Percentiles rank a stretch among this genome's conserved stretches.
These are phyloP conservation scores for Himalopsyche kuldschensis DNA, from an alignment of 2,888 invertebrate genomes.

Conservation along the genomic window DNA sequence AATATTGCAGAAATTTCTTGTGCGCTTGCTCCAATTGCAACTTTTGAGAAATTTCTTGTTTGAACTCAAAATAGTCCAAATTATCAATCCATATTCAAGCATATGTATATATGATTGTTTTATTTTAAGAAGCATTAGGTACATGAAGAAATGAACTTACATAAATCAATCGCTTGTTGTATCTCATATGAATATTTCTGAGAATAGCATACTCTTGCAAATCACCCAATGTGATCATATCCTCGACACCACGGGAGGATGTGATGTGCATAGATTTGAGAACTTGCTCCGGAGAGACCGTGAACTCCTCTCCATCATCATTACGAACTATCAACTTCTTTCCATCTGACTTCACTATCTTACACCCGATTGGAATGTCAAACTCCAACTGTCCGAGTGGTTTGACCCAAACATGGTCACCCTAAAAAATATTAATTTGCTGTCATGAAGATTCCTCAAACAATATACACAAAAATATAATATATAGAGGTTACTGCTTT, in stretches of 20 bases:
- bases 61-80: too few species aligned
- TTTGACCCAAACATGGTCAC: constrained; percentile 89
- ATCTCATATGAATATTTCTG: constrained; percentile 86
- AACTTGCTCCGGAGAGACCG: constrained; percentile 62
- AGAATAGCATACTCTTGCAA: constrained; percentile 93
- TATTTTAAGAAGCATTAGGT: neutral
- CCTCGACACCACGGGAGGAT: constrained; percentile 82
- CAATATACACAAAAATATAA: too few species aligned
- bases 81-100: too few species aligned
- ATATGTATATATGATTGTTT: too few species aligned
- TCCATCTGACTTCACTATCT: constrained; percentile 75
- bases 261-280: constrained; percentile 76
- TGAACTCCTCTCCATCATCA: constrained; percentile 79
- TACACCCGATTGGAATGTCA: constrained; percentile 83
- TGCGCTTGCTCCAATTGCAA: too few species aligned
- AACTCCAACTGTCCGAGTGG: constrained; percentile 73
- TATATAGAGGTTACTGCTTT: neutral
- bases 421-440: constrained; percentile 55
- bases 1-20: too few species aligned
- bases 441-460: neutral
- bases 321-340: constrained; percentile 77
- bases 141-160: constrained; percentile 61
- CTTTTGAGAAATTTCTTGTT: neutral
- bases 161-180: constrained; percentile 86
- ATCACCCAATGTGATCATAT: constrained; percentile 94